These are phyloP conservation scores for Aphyosemion australe DNA, from an alignment of 2,113 vertebrate species.

Conservation along the genomic window DNA sequence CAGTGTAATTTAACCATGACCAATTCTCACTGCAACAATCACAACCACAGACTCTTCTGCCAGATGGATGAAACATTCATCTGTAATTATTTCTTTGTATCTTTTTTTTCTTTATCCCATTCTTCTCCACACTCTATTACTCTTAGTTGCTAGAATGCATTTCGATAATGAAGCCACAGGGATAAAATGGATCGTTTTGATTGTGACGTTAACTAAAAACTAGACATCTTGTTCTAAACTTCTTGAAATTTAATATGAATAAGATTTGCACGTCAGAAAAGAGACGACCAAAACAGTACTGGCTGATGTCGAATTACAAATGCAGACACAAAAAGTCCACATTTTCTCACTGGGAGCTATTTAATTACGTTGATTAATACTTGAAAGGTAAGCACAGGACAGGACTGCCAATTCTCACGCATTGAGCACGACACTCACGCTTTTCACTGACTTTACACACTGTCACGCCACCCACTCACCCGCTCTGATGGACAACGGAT, in stretches of 20 bases:
- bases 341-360: too few relatives aligned
- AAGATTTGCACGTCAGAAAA: too few relatives aligned
- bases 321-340: too few relatives aligned
- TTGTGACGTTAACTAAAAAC: slow-evolving; percentile 21
- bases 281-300: too few relatives aligned
- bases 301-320: too few relatives aligned
- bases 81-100: slow-evolving; percentile 35
- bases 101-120: not conserved
- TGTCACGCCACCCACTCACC: too few relatives aligned
- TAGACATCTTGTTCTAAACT: not conserved
- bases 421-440: too few relatives aligned
- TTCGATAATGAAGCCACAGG: slow-evolving; percentile 2
- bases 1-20: slow-evolving; percentile 47
- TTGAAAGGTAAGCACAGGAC: too few relatives aligned
- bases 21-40: slow-evolving; percentile 49
- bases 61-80: slow-evolving; percentile 49
- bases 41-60: slow-evolving; percentile 35
- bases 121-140: not conserved
- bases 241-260: not conserved
- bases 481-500: too few relatives aligned
- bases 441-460: too few relatives aligned
- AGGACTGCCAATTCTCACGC: too few relatives aligned
- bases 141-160: slow-evolving; percentile 12
- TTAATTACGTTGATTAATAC: too few relatives aligned
- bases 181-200: slow-evolving; percentile 18